phyloP scores from a whole-genome alignment of 2,888 invertebrate genomes.

The Erpobdella octoculata region DNA sequence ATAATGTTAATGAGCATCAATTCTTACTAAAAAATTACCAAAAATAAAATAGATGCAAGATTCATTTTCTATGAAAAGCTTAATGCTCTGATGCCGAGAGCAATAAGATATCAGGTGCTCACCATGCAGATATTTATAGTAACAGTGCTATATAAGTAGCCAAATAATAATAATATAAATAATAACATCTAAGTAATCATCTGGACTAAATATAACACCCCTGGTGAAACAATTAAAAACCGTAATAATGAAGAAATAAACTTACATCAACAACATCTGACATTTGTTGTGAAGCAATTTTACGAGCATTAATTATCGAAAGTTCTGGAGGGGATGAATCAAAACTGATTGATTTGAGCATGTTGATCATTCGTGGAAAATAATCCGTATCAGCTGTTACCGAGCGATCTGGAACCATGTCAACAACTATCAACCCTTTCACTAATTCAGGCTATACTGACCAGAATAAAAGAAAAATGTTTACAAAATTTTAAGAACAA shows the following conservation, averaged over 20 bases:
- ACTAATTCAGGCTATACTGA: conserved; percentile 56
- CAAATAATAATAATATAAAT: too few species aligned
- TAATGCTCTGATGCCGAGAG: background rate
- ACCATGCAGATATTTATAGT: too few species aligned
- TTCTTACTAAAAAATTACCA: background rate
- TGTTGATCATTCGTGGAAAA: conserved; percentile 62
- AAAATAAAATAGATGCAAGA: too few species aligned
- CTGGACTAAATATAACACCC: background rate
- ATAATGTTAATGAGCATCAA: background rate
- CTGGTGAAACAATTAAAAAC: background rate
- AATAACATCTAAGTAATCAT: background rate
- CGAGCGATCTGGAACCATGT: conserved; percentile 60
- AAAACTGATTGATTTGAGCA: conserved; percentile 42
- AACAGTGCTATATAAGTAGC: too few species aligned
- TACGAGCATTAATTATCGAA: conserved; percentile 57
- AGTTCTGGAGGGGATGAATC: conserved; percentile 32
- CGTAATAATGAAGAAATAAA: background rate
- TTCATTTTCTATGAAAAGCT: background rate
- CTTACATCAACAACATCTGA: conserved; percentile 38
- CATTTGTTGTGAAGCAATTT: conserved; percentile 62
- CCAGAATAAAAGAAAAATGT: too few species aligned
- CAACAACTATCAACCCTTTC: conserved; percentile 64
- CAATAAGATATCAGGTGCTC: background rate
- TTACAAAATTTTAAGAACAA: too few species aligned
- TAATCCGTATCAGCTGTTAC: conserved; percentile 47